Evolutionary conservation across 1,140 invertebrate species (phyloP).

Genomic region (Drosophila quadrilineata): DNA sequence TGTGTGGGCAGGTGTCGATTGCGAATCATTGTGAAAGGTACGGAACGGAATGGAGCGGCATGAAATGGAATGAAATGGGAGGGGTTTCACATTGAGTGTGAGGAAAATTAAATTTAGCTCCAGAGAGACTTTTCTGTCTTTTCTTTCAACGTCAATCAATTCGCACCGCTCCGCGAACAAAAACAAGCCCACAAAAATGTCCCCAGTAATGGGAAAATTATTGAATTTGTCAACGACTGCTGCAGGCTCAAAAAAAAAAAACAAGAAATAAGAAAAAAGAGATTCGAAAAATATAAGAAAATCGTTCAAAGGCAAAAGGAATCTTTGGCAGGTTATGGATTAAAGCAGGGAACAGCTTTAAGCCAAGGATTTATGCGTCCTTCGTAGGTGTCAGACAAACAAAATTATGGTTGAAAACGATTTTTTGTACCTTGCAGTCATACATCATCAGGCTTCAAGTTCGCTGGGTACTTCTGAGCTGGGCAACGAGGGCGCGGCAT

Average conservation of each 20-base stretch:
- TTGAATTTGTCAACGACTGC: conserved; percentile 80
- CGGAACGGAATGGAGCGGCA: not conserved
- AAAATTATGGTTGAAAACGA: conserved; percentile 76
- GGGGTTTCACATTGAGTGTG: too few relatives aligned
- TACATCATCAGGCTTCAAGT: conserved; percentile 56
- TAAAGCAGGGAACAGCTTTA: conserved; percentile 46
- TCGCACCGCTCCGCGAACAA: conserved; percentile 60
- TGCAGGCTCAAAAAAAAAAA: conserved; percentile 35
- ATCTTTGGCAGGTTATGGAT: conserved; percentile 17
- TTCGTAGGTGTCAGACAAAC: conserved; percentile 73
- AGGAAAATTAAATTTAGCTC: conserved; percentile 67
- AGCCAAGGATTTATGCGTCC: conserved; percentile 60
- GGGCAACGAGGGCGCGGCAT: not conserved
- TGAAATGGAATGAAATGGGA: too few relatives aligned
- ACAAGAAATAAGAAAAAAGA: not conserved
- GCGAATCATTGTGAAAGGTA: conserved; percentile 3
- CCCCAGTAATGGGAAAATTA: conserved; percentile 76
- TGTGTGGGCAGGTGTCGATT: conserved; percentile 72
- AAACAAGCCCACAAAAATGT: conserved; percentile 64
- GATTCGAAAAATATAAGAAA: too few relatives aligned
- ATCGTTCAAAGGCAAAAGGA: too few relatives aligned
- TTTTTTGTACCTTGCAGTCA: conserved; percentile 75
- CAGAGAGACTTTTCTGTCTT: conserved; percentile 45
- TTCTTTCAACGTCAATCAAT: conserved; percentile 72
- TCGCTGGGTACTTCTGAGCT: not conserved